A percentile compares a stretch with the other conserved stretches of the same genome.
Conservation (phyloP, 2,113 vertebrate species). For the Grus americana region DNA sequence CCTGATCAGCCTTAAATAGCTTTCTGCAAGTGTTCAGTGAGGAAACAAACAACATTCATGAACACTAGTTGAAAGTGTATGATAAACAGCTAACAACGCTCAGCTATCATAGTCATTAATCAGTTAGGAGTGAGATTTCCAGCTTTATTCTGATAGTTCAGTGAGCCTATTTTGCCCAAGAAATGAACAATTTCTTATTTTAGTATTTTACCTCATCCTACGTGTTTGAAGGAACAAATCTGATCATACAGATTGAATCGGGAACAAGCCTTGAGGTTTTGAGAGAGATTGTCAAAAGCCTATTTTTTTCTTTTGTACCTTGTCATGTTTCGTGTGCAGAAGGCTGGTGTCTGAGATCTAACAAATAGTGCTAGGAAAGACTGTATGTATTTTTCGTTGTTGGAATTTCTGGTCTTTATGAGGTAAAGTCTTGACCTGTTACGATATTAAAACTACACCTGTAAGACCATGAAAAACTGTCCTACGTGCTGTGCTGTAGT, state of each 20-base stretch:
- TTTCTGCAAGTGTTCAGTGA: neutral
- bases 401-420: neutral
- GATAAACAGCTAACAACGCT: neutral
- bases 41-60: neutral
- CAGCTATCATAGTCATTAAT: neutral
- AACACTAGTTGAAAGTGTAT: neutral
- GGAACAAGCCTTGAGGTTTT: neutral
- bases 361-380: neutral
- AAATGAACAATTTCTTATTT: neutral
- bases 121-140: neutral
- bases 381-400: neutral
- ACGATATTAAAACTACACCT: neutral
- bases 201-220: neutral
- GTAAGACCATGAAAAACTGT: neutral
- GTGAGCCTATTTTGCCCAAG: neutral
- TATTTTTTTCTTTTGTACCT: neutral
- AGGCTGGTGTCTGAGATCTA: neutral
- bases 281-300: neutral
- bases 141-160: neutral
- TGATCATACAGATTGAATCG: neutral
- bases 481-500: neutral
- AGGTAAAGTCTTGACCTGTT: neutral
- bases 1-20: neutral
- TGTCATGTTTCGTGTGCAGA: neutral
- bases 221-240: neutral